Base-by-base conservation (phyloP, 2,888 invertebrate genomes). In the Lasioglossum oenotherae region DNA sequence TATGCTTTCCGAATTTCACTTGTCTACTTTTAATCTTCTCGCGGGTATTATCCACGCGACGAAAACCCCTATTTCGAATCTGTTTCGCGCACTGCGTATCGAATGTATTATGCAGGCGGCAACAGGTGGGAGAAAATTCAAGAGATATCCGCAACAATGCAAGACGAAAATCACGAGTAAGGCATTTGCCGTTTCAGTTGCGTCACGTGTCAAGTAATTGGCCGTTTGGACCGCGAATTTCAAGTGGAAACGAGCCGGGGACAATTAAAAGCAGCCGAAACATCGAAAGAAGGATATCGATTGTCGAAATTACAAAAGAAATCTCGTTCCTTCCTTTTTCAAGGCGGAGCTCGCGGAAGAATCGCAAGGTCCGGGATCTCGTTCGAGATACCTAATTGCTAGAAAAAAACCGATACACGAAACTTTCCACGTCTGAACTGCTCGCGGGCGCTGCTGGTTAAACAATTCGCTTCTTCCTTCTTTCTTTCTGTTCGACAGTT, bases 371-470 rank as follows among this genome's bases (percentile, higher is more conserved):
- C 53, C 38, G 27, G 74, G 73, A 81, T 84, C 4, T 77, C 74
- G 35, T 81, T 74, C 64, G 67, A 84, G 74, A 81, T 74, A 67
- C 73, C 77, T 84, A 76, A 77, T 84, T 78, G 82, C 74, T 74
- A 41, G 38, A 41, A 53, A 31, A 31, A 73, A 84, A 74, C 78
- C 82, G 60, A 84, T 82, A 82, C 74, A 71, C 82, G 69, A 74
- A 81, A 84, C 73, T 73, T 77, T 67, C 38, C 67, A 31, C 27
- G 35, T 27, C n/a, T 16, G 57, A 44, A 57, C 38, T 19, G 44
- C 46, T 74, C 64, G 46, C 53, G 53, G 53, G 53, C 3, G 60
- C 49, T 74, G 77, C 57, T 77, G 77, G 74, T 82, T 82, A 82
- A 78, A 74, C 74, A 69, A 16, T n/a, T 38, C 69, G 14, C n/a